Conservation (phyloP, 2,888 invertebrate species). For the Taenaris catops region DNA sequence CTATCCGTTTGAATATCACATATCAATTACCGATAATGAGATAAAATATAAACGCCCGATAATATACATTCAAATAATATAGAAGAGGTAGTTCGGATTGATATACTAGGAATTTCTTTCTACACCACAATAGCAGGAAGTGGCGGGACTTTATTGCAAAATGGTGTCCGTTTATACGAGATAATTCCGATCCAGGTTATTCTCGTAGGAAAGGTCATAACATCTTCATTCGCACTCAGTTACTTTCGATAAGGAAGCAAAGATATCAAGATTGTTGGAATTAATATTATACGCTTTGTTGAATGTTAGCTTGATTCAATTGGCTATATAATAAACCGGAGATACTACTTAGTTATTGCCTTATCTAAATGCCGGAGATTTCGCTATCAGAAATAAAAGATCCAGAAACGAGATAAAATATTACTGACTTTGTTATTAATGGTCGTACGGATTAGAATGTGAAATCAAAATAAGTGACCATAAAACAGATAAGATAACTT, state of each 20-base stretch:
- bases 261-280: constrained; percentile 30
- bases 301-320: constrained; percentile 34
- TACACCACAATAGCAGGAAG: constrained; percentile 23
- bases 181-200: constrained; percentile 22
- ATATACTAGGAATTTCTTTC: constrained; percentile 17
- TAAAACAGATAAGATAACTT: no score
- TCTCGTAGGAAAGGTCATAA: constrained; percentile 27
- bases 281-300: constrained; percentile 32
- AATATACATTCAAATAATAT: constrained; percentile 15
- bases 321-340: constrained; percentile 33
- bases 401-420: constrained; percentile 14
- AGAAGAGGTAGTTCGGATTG: constrained; percentile 18
- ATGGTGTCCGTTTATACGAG: constrained; percentile 20
- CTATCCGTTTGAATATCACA: no score
- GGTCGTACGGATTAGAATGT: background rate
- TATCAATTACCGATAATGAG: no score
- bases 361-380: constrained; percentile 18
- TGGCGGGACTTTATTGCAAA: constrained; percentile 19
- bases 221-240: constrained; percentile 27
- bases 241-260: constrained; percentile 29
- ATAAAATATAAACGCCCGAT: no score
- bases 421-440: constrained; percentile 9
- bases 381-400: constrained; percentile 18
- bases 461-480: background rate
- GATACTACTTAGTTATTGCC: constrained; percentile 21